These are phyloP conservation scores for Periphyllus acericola DNA, from an alignment of 2,888 invertebrate genomes.

Conservation along the genomic window DNA sequence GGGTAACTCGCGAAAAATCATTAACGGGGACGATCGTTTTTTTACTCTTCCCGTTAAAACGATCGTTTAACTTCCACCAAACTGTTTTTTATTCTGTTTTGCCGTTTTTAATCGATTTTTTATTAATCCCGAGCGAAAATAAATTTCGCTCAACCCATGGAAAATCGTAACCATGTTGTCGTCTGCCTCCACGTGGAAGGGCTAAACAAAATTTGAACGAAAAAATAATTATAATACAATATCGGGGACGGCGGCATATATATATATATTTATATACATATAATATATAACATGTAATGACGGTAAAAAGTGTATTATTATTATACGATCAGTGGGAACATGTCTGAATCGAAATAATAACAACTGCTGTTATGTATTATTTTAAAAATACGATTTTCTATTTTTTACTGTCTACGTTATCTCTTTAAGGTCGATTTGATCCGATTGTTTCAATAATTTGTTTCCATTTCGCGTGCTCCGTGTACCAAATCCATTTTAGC, in stretches of 20 bases:
- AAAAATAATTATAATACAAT: too few relatives aligned
- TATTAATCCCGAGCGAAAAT: background rate
- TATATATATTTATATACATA: too few relatives aligned
- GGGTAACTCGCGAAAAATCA: background rate
- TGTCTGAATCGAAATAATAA: background rate
- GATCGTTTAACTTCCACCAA: background rate
- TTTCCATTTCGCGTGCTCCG: background rate
- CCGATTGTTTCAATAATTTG: background rate
- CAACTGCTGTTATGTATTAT: background rate
- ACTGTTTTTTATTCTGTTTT: too few relatives aligned
- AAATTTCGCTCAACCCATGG: background rate
- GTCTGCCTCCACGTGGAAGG: background rate
- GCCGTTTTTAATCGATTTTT: background rate
- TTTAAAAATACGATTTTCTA: background rate
- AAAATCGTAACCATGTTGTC: background rate
- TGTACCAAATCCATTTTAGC: background rate
- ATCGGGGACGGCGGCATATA: too few relatives aligned
- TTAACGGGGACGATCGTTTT: background rate
- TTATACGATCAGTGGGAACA: background rate
- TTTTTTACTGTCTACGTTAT: background rate
- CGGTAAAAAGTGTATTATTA: background rate
- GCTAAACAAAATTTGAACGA: too few relatives aligned
- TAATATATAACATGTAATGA: too few relatives aligned
- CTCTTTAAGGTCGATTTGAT: background rate
- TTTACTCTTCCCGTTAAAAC: background rate